phyloP scores from a whole-genome alignment of 1,140 invertebrate genomes.

The Formica exsecta region DNA sequence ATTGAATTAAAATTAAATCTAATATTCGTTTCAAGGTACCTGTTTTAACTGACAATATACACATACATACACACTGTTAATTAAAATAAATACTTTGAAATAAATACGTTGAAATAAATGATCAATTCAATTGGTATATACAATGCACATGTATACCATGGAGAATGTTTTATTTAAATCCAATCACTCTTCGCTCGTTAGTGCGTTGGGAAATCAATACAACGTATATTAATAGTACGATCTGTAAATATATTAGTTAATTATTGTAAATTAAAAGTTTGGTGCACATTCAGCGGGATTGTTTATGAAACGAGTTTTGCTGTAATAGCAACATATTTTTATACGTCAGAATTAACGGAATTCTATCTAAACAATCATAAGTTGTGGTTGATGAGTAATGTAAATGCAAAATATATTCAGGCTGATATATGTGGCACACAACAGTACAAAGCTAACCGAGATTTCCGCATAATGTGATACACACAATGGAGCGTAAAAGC shows the following conservation, averaged over 20 bases:
- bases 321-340: neutral
- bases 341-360: neutral
- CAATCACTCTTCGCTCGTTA: conserved; percentile 13
- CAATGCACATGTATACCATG: no score
- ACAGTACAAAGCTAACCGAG: neutral
- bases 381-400: neutral
- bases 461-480: conserved; percentile 31
- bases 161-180: conserved; percentile 33
- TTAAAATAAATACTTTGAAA: no score
- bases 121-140: no score
- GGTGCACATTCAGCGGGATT: neutral
- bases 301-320: neutral
- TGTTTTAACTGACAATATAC: conserved; percentile 18
- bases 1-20: conserved; percentile 12
- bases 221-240: neutral
- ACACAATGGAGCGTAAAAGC: conserved; percentile 53
- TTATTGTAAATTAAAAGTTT: conserved; percentile 29
- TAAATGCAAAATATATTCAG: conserved; percentile 24
- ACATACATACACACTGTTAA: no score
- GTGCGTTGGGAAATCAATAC: conserved; percentile 25
- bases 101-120: no score
- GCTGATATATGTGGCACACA: neutral
- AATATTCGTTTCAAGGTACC: conserved; percentile 19
- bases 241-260: conserved; percentile 50
- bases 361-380: conserved; percentile 7